Conservation (phyloP, 2,797 vertebrate genomes). For the Pangasius macronema region DNA sequence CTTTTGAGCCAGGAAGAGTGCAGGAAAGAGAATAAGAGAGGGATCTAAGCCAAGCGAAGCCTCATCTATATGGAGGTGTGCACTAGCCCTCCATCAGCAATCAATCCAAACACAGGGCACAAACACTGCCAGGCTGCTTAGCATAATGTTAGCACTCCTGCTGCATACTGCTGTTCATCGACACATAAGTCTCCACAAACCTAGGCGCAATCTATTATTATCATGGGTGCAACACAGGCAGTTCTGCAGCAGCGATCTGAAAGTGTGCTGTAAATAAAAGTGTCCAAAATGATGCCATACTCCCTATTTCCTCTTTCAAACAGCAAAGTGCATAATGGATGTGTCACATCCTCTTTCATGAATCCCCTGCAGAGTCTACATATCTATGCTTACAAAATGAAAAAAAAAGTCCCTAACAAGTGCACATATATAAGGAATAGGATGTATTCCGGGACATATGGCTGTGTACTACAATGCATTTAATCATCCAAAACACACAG, state of each 20-base stretch:
- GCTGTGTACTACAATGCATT: neutral
- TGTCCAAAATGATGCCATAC: neutral
- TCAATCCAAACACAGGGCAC: slow-evolving; percentile 46
- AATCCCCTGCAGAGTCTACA: neutral
- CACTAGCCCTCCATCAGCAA: slow-evolving; percentile 40
- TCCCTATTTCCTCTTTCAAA: neutral
- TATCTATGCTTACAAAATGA: neutral
- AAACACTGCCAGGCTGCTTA: slow-evolving; percentile 52
- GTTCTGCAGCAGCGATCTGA: slow-evolving; percentile 30
- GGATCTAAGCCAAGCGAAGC: slow-evolving; percentile 25
- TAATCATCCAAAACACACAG: neutral
- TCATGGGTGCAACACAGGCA: slow-evolving; percentile 28
- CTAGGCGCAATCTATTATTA: slow-evolving; percentile 50
- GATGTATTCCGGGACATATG: neutral
- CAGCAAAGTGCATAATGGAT: neutral
- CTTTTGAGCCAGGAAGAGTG: neutral
- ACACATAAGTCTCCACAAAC: slow-evolving; percentile 47
- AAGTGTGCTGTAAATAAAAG: slow-evolving; percentile 39
- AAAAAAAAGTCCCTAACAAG: neutral
- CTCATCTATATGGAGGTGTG: slow-evolving; percentile 53
- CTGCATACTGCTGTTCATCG: slow-evolving; percentile 43
- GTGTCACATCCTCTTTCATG: neutral
- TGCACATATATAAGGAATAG: neutral
- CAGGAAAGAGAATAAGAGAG: slow-evolving; percentile 16
- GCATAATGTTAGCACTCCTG: slow-evolving; percentile 55